Evolutionary conservation across 2,797 vertebrate genomes (phyloP).

Genomic region (Muraenolepis orangiensis): DNA sequence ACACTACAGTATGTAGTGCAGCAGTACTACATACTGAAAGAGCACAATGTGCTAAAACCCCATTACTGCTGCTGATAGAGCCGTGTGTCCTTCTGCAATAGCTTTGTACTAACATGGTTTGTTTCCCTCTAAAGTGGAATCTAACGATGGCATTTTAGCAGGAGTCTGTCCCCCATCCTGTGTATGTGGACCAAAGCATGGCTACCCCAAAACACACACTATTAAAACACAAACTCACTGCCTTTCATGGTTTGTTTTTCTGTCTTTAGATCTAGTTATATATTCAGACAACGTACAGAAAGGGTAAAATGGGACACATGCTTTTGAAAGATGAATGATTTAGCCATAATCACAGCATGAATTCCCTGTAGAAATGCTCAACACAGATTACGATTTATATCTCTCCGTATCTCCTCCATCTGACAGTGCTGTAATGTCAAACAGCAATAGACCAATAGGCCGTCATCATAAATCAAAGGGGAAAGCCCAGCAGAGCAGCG

Average conservation of each 20-base stretch:
- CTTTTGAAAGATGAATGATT: slow-evolving; percentile 33
- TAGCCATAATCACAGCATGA: slow-evolving; percentile 31
- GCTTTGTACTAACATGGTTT: not conserved
- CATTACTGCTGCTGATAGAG: not conserved
- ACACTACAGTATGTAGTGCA: too few relatives aligned
- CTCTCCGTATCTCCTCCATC: slow-evolving; percentile 58
- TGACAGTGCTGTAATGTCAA: slow-evolving; percentile 61
- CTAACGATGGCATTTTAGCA: not conserved
- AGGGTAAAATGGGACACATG: slow-evolving; percentile 13
- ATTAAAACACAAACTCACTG: not conserved
- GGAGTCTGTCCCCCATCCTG: not conserved
- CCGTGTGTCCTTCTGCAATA: not conserved
- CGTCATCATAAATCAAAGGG: slow-evolving; percentile 56
- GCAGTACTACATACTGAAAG: not conserved
- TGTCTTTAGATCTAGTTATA: slow-evolving; percentile 3
- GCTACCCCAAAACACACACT: too few relatives aligned
- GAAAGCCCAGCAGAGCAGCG: slow-evolving; percentile 24
- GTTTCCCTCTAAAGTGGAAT: not conserved
- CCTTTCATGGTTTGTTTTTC: not conserved
- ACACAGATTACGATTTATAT: slow-evolving; percentile 52
- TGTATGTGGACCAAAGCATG: not conserved
- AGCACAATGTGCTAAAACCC: not conserved
- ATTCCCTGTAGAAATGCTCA: slow-evolving; percentile 27
- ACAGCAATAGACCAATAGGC: slow-evolving; percentile 47
- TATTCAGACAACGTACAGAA: slow-evolving; percentile 10